Conservation (phyloP, 2,113 vertebrate genomes). For the Cyanoliseus patagonus region DNA sequence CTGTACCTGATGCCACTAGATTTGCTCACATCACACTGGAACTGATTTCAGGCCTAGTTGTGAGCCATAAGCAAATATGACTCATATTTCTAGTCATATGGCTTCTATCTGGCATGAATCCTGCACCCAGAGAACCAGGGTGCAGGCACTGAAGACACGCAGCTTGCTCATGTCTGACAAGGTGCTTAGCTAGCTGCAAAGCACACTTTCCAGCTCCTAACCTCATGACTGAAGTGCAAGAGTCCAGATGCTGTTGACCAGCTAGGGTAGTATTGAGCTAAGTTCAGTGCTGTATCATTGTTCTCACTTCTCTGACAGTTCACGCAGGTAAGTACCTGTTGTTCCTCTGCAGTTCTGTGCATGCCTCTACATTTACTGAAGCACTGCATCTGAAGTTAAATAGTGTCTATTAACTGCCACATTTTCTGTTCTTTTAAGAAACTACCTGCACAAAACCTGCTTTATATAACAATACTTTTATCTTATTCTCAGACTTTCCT, state of each 20-base stretch:
- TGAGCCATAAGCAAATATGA: not conserved
- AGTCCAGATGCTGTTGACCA: not conserved
- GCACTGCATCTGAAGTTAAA: not conserved
- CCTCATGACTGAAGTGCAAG: not conserved
- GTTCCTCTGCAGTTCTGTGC: not conserved
- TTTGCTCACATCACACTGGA: not conserved
- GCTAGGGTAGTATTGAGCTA: not conserved
- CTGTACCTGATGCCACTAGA: not conserved
- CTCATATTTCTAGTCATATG: not conserved
- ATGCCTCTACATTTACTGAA: not conserved
- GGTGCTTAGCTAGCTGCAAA: not conserved
- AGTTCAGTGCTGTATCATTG: not conserved
- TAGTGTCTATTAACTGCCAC: not conserved
- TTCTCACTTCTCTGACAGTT: not conserved
- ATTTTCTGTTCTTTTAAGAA: not conserved
- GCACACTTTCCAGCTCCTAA: not conserved
- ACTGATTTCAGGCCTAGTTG: not conserved
- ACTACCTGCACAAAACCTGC: not conserved
- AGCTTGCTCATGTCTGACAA: not conserved
- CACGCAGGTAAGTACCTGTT: not conserved
- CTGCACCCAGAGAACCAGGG: not conserved
- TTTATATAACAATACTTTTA: not conserved
- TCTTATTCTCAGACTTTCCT: slow-evolving; percentile 55
- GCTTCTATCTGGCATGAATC: not conserved
- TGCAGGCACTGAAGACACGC: fast-evolving